Base-by-base conservation (phyloP, 1,140 invertebrate genomes). In the Scaptomyza pallida region DNA sequence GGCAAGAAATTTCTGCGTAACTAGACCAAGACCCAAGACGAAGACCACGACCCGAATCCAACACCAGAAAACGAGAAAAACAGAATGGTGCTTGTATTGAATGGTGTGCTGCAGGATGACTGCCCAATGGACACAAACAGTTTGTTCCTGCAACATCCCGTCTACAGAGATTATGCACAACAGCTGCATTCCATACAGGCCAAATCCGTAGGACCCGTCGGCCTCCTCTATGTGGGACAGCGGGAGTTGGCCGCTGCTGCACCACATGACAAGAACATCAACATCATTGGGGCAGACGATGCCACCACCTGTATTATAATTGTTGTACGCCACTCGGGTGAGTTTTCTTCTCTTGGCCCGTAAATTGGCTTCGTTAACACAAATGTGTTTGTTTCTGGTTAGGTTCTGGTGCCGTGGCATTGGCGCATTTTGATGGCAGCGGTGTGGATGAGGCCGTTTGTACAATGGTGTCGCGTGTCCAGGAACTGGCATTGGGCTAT, bases 281-380 rank as follows among this genome's bases (percentile, higher is more conserved):
- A 92, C 90, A 96, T 98, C 72, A 93, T 99, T 59, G 98, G 98
- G 57, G 96, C 97, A 64, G 98, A 99, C 91, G 97, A 98, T 93
- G 95, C 96, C 72, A 98, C 98, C 71, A 98, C 97, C 55, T 99
- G 97, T 92, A 95, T 97, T 83, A 97, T 97, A 85, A 95, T 97
- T 45, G 94, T 98, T 54, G 93, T 98, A 26, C 94, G 97, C 91
- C 97, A 98, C 94, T 96, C 97, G 91, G 96, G 97, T 98, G 92
- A 94, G 93, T 67, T 37, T 37, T 0, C 12, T n/a, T 2, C n/a
- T 37, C 2, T 12, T n/a, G 12, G 5, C 26, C n/a, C 61, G 60
- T 72, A 88, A 88, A 90, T 72, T 68, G 54, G 68, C 48, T 59
- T 70, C 69, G 44, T 76, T 76, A 79, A 51, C n/a, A n/a, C n/a